Base-by-base conservation (phyloP, 1,140 invertebrate species). In the Galleria mellonella region DNA sequence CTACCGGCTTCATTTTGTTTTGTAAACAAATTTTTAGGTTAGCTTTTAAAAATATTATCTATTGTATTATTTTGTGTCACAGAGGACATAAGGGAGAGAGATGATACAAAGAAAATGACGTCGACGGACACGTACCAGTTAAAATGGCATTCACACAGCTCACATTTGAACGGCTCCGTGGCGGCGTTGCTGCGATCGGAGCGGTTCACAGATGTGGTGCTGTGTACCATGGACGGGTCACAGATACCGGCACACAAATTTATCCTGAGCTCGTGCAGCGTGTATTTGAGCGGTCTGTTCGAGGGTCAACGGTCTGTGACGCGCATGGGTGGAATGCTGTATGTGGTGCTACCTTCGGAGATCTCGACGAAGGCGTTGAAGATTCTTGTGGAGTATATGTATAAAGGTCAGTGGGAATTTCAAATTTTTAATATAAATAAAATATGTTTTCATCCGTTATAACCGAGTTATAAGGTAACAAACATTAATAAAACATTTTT, bases 241-340 rank as follows among this genome's bases (percentile, higher is more conserved):
- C 93, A 94, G 72, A 92, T 97, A 44, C 91, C 93, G 35, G 94
- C 94, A 4, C 95, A 96, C 87, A 92, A 94, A 62, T 94, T 96
- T 62, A 93, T 97, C 36, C 82, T 97, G 10, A 94, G 94, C 40
- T 93, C 94, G 11, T 95, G 94, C 82, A 91, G 90, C 46, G 86
- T 88, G 72, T 89, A 86, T 82, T 65, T 79, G 78, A 79, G 88
- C 70, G 73, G 55, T 56, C 67, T 88, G 78, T 87, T 79, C 89
- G 83, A 88, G 70, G 83, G 85, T 72, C 71, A 88, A 86, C 69
- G 87, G 44, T 82, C 83, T 4, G 88, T 87, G 51, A 81, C 70
- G 4, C 64, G 84, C 0, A 79, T 84, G 73, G 87, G 87, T 31
- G 88, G 90, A 13, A 88, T 91, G 55, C 73, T 94, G 9, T 90